These are phyloP conservation scores for Lerista edwardsae DNA, from an alignment of 2,797 vertebrate species.

Conservation along the genomic window DNA sequence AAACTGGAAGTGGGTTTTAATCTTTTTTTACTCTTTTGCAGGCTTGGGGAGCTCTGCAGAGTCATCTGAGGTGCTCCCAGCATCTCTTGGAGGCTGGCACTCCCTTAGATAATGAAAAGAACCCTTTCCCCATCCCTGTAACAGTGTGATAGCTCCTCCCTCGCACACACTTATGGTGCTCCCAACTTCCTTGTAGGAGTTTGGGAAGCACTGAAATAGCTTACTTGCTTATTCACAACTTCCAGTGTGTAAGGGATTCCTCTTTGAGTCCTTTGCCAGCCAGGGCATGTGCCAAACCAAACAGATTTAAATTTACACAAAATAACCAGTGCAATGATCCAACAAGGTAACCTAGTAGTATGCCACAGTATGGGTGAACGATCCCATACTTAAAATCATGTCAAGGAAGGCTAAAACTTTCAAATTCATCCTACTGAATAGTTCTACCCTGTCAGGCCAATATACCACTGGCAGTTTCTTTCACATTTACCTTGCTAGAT, in stretches of 20 bases:
- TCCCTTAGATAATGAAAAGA: no score
- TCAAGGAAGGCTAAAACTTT: constrained; percentile 47
- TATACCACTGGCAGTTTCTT: background rate
- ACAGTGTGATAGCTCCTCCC: no score
- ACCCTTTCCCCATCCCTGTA: no score
- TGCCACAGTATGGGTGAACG: constrained; percentile 30
- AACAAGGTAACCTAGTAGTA: background rate
- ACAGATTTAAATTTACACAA: background rate
- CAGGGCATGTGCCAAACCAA: background rate
- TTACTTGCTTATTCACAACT: background rate
- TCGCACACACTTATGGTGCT: no score
- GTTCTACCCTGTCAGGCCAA: constrained; percentile 34
- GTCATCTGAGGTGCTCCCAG: no score
- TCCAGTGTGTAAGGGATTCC: background rate
- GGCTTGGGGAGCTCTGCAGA: no score
- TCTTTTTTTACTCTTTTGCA: no score
- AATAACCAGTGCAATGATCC: background rate
- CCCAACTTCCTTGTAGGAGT: no score
- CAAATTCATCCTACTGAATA: constrained; percentile 27
- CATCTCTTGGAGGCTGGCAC: no score
- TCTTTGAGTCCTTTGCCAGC: background rate
- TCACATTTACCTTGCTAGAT: constrained; percentile 24
- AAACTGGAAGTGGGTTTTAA: no score
- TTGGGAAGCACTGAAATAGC: no score
- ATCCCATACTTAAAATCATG: background rate